Evolutionary conservation across 2,113 vertebrate genomes (phyloP).

Genomic region (Stegastes partitus): DNA sequence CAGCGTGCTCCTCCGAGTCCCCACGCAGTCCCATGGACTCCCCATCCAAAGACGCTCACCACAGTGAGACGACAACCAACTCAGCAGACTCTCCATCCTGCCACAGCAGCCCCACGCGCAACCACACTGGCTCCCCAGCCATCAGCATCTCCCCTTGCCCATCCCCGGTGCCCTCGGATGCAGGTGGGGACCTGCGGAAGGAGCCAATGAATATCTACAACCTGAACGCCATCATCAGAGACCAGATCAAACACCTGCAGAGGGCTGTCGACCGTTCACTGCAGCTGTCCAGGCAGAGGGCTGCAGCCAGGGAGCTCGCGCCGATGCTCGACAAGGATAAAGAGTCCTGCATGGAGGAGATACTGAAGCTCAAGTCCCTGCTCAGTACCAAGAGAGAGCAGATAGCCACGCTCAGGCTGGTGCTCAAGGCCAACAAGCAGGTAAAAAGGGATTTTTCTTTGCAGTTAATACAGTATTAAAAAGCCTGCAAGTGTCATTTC

Average conservation of each 20-base stretch:
- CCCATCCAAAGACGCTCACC: conserved; percentile 80
- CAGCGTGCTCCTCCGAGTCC: conserved; percentile 82
- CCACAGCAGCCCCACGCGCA: conserved; percentile 88
- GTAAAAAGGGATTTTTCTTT: conserved; percentile 73
- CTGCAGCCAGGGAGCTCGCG: conserved; percentile 92
- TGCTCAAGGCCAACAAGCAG: conserved; percentile 99
- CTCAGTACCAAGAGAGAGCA: conserved; percentile 98
- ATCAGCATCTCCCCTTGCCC: conserved; percentile 88
- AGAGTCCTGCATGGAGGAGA: conserved; percentile 97
- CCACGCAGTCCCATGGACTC: conserved; percentile 87
- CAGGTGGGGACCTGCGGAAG: conserved; percentile 92
- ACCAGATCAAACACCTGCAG: conserved; percentile 99
- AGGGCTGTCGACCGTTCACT: conserved; percentile 95
- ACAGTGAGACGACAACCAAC: conserved; percentile 25
- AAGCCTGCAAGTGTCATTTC: neutral
- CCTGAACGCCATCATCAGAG: conserved; percentile 97
- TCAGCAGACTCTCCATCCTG: conserved; percentile 67
- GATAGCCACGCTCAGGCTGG: conserved; percentile 95
- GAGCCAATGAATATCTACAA: conserved; percentile 99
- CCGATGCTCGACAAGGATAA: conserved; percentile 97
- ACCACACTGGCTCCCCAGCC: conserved; percentile 86
- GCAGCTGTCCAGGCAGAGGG: conserved; percentile 94
- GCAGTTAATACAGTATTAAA: neutral
- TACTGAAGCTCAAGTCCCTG: conserved; percentile 96
- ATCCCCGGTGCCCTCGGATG: conserved; percentile 87